Evolutionary conservation across 2,888 invertebrate genomes (phyloP).

Genomic region (Apodemia hepburni): DNA sequence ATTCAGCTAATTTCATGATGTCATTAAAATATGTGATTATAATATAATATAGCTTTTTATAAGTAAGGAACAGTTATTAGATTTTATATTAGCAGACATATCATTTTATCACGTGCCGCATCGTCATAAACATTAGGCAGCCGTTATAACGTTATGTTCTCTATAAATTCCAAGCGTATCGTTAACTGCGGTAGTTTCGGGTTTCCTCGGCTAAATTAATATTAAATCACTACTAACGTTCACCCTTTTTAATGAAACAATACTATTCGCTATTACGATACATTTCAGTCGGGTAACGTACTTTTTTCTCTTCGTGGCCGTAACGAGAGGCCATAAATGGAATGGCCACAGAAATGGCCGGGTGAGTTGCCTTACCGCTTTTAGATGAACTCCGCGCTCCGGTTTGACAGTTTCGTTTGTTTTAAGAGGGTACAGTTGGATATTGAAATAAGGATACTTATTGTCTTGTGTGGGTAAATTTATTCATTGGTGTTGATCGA

Average conservation of each 20-base stretch:
- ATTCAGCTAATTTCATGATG: background rate
- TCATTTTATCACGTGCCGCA: slow-evolving; percentile 9
- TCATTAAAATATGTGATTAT: background rate
- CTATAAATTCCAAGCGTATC: slow-evolving; percentile 17
- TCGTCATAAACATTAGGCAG: slow-evolving; percentile 15
- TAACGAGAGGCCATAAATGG: slow-evolving; percentile 56
- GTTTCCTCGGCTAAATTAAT: slow-evolving; percentile 28
- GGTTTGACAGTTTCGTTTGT: slow-evolving; percentile 37
- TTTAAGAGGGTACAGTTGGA: slow-evolving; percentile 37
- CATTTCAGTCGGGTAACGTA: slow-evolving; percentile 44
- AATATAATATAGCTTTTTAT: background rate
- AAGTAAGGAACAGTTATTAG: background rate
- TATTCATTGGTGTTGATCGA: too few species aligned
- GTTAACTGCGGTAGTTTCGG: slow-evolving; percentile 18
- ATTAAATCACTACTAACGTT: slow-evolving; percentile 32
- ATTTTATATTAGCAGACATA: slow-evolving; percentile 4
- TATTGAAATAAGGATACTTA: slow-evolving; percentile 23
- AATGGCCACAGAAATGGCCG: slow-evolving; percentile 52
- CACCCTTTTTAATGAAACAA: slow-evolving; percentile 53
- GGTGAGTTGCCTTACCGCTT: slow-evolving; percentile 49
- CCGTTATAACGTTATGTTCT: slow-evolving; percentile 14
- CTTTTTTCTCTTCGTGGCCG: slow-evolving; percentile 51
- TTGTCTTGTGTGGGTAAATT: too few species aligned
- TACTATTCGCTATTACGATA: slow-evolving; percentile 49
- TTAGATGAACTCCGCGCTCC: slow-evolving; percentile 44